phyloP scores from a whole-genome alignment of 2,113 vertebrate genomes.

The Andinoacara biseriatus region DNA sequence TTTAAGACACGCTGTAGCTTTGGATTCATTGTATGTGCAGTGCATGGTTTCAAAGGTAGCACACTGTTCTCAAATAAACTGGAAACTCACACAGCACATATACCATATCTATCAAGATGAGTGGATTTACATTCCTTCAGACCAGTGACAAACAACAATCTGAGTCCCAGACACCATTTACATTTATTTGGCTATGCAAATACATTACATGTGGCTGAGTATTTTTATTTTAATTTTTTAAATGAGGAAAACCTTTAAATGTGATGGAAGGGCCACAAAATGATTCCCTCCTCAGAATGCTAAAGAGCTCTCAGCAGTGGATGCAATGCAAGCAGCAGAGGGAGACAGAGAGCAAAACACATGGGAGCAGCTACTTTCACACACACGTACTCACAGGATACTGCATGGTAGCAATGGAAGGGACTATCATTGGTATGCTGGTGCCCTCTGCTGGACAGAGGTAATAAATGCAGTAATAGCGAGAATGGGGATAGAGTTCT shows the following conservation, averaged over 20 bases:
- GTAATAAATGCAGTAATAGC: background rate
- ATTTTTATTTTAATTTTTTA: no score
- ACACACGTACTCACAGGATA: background rate
- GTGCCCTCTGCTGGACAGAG: conserved; percentile 64
- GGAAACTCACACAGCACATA: background rate
- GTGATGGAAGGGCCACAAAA: background rate
- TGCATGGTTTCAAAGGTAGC: background rate
- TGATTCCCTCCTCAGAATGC: background rate
- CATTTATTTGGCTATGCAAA: background rate
- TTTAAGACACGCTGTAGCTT: background rate
- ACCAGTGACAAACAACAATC: background rate
- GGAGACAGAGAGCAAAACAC: conserved; percentile 19
- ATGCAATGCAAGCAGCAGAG: conserved; percentile 29
- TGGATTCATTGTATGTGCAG: background rate
- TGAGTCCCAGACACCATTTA: background rate
- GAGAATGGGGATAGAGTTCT: background rate
- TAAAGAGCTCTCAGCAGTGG: background rate
- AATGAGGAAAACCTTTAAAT: background rate
- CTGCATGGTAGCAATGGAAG: background rate
- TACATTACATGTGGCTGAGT: background rate
- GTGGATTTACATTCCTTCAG: background rate
- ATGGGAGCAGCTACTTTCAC: background rate
- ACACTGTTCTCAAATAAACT: background rate
- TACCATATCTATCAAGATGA: background rate
- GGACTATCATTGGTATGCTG: conserved; percentile 23